phyloP scores from a whole-genome alignment of 2,888 invertebrate species.

The Cyclophora albipunctata region DNA sequence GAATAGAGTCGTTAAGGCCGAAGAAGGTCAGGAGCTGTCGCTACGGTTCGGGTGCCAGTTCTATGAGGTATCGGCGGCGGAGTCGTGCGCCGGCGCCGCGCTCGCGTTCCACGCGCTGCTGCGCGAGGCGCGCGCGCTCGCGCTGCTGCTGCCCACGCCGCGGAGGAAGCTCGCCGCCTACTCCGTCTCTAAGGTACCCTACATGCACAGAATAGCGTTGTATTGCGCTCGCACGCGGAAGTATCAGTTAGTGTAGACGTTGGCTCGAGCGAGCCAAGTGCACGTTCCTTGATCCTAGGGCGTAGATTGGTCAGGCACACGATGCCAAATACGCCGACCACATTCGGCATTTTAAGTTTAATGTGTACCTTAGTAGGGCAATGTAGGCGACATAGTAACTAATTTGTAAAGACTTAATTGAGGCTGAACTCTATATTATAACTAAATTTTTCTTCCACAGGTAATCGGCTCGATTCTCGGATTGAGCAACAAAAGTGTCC shows the following conservation, averaged over 20 bases:
- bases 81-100: constrained; percentile 87
- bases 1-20: constrained; percentile 83
- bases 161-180: constrained; percentile 84
- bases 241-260: background rate
- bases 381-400: no score
- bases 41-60: constrained; percentile 87
- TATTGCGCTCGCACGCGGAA: background rate
- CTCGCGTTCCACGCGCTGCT: constrained; percentile 85
- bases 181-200: constrained; percentile 83
- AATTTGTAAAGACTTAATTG: no score
- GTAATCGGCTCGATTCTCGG: constrained; percentile 85
- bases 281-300: no score
- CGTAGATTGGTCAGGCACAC: no score
- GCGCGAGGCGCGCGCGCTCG: constrained; percentile 85
- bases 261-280: no score
- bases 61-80: constrained; percentile 89
- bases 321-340: no score
- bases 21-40: constrained; percentile 86
- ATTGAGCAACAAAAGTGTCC: constrained; percentile 83
- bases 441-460: constrained; percentile 28
- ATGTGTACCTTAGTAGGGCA: no score
- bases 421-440: no score
- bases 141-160: constrained; percentile 80
- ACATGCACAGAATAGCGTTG: background rate
- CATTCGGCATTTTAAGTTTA: no score